Conservation (phyloP, 64 coral and sea anemone genomes). For the Pocillopora damicornis region DNA sequence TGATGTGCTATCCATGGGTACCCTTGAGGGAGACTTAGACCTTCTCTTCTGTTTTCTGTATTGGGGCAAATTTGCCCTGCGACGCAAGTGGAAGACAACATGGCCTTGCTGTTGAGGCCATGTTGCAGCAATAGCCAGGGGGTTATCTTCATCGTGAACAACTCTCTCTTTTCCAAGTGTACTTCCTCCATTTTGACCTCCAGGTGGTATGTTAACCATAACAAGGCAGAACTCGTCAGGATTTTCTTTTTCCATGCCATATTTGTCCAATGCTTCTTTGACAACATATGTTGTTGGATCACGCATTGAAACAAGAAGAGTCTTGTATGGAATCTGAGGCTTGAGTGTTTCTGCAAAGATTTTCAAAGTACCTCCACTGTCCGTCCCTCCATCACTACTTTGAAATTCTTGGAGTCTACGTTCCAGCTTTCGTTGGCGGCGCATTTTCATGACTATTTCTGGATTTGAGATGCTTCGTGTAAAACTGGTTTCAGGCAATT, state of each 20-base stretch:
- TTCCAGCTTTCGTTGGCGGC: slow-evolving; percentile 81
- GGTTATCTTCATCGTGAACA: slow-evolving; percentile 90
- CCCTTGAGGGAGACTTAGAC: slow-evolving; percentile 75
- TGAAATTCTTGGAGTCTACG: slow-evolving; percentile 83
- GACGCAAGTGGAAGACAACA: slow-evolving; percentile 88
- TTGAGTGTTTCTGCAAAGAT: slow-evolving; percentile 97
- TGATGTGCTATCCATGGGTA: slow-evolving; percentile 57
- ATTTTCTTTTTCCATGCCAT: slow-evolving; percentile 84
- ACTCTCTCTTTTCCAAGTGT: slow-evolving; percentile 84
- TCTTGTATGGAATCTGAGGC: slow-evolving; percentile 96
- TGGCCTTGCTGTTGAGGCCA: slow-evolving; percentile 85
- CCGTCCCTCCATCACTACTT: slow-evolving; percentile 58
- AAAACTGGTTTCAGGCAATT: slow-evolving; percentile 86
- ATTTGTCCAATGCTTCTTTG: slow-evolving; percentile 94
- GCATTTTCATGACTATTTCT: slow-evolving; percentile 90
- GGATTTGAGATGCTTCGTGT: slow-evolving; percentile 96
- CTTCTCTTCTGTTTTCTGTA: slow-evolving; percentile 79
- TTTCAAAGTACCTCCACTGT: slow-evolving; percentile 90
- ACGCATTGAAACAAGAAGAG: slow-evolving; percentile 82
- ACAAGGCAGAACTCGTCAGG: slow-evolving; percentile 91
- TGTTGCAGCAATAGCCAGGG: slow-evolving; percentile 82
- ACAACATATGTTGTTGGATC: slow-evolving; percentile 80
- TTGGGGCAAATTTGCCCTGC: slow-evolving; percentile 77
- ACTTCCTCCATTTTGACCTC: slow-evolving; percentile 60
- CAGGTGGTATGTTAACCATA: slow-evolving; percentile 89